phyloP scores from a whole-genome alignment of 2,888 invertebrate genomes.

The Laspeyria flexula region DNA sequence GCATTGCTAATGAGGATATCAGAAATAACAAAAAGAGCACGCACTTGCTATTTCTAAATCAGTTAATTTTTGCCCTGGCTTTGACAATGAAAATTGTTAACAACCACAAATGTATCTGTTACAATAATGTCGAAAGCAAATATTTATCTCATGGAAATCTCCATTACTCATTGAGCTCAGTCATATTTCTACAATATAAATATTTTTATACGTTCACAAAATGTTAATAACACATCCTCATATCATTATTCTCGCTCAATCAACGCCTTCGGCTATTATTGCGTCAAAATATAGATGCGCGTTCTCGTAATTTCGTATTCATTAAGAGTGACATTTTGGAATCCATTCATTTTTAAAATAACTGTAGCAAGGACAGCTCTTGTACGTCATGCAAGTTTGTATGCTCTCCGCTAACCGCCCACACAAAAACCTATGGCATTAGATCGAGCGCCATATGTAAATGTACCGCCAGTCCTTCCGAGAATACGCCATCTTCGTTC shows the following conservation, averaged over 20 bases:
- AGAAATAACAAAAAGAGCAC: no score
- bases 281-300: slow-evolving; percentile 10
- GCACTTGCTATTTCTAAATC: no score
- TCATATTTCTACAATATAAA: not conserved
- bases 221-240: not conserved
- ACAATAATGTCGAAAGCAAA: no score
- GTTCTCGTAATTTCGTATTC: slow-evolving; percentile 3
- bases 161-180: no score
- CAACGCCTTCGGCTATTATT: slow-evolving; percentile 8
- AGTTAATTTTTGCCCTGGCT: no score
- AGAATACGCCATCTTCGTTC: slow-evolving; percentile 79
- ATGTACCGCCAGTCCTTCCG: slow-evolving; percentile 79
- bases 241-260: slow-evolving; percentile 7
- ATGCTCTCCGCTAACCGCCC: slow-evolving; percentile 31
- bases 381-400: slow-evolving; percentile 3
- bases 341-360: slow-evolving; percentile 1
- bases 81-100: no score
- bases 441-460: slow-evolving; percentile 77
- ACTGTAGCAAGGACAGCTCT: slow-evolving; percentile 1
- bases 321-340: slow-evolving; percentile 9
- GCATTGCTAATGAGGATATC: no score
- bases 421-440: slow-evolving; percentile 34
- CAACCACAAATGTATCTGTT: no score
- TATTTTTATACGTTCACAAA: not conserved
- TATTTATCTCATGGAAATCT: no score